Evolutionary conservation across 2,888 invertebrate genomes (phyloP).

Genomic region (Epirrhoe alternata): DNA sequence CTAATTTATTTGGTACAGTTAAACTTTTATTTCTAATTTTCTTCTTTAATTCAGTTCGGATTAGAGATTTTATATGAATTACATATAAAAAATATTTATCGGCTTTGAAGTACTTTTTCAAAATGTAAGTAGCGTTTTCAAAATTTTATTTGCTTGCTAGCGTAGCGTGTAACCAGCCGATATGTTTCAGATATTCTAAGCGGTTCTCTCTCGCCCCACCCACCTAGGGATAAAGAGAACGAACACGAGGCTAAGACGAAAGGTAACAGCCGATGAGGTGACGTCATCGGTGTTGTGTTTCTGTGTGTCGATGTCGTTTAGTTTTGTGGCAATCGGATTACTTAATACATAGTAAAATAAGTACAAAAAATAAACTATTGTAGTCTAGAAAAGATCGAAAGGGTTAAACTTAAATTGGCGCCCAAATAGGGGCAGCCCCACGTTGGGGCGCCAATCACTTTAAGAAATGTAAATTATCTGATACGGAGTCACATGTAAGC

Average conservation of each 20-base stretch:
- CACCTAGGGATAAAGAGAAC: conserved; percentile 88
- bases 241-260: conserved; percentile 91
- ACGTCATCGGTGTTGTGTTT: conserved; percentile 58
- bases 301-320: conserved; percentile 58
- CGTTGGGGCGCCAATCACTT: conserved; percentile 3
- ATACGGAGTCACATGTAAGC: not conserved
- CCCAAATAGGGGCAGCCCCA: conserved; percentile 8
- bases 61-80: not conserved
- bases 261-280: conserved; percentile 80
- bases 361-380: not conserved
- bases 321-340: conserved; percentile 51
- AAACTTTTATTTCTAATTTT: too few species aligned
- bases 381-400: not conserved
- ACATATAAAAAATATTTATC: not conserved
- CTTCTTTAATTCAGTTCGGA: not conserved
- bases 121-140: conserved; percentile 7
- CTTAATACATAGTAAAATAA: conserved; percentile 5
- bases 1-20: too few species aligned
- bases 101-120: not conserved
- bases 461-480: not conserved
- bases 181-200: conserved; percentile 90
- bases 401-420: not conserved
- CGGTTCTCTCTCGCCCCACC: conserved; percentile 87
- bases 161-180: conserved; percentile 48
- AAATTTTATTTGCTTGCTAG: conserved; percentile 26